Conservation (phyloP, 2,113 vertebrate species). For the Stomatorhinus ivindoensis region DNA sequence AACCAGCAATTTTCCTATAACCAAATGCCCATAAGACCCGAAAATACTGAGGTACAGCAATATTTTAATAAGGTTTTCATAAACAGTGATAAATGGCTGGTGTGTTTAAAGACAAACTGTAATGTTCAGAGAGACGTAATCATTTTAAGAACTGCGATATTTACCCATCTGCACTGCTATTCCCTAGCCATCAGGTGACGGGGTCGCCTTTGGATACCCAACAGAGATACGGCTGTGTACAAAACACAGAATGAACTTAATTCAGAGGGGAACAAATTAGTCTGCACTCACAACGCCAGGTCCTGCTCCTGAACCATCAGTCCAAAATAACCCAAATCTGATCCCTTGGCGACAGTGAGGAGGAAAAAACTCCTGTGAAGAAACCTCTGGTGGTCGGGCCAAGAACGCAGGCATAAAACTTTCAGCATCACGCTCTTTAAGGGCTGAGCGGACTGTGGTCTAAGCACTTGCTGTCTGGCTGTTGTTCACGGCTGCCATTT, state of each 20-base stretch:
- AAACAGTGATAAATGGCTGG: not conserved
- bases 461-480: slow-evolving; percentile 20
- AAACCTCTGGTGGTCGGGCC: not conserved
- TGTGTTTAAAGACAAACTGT: not conserved
- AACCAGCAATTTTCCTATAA: not conserved
- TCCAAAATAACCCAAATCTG: slow-evolving; percentile 30
- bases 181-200: not conserved
- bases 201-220: not conserved
- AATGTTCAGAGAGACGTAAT: not conserved
- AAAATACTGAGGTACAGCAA: not conserved
- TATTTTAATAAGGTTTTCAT: not conserved
- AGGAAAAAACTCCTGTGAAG: not conserved
- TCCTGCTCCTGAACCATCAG: slow-evolving; percentile 12
- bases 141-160: not conserved
- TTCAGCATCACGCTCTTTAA: slow-evolving; percentile 18
- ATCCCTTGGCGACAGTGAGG: slow-evolving; percentile 19
- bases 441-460: slow-evolving; percentile 20
- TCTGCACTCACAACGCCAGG: slow-evolving; percentile 13
- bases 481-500: not conserved
- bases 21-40: not conserved
- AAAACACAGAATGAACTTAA: slow-evolving; percentile 18
- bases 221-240: slow-evolving; percentile 11
- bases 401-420: slow-evolving; percentile 22
- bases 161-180: not conserved
- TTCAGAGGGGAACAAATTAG: slow-evolving; percentile 25